A percentile compares a stretch with the other conserved stretches of the same genome.
Evolutionary conservation across 2,113 vertebrate species (phyloP).

Genomic region (Oriolus oriolus): DNA sequence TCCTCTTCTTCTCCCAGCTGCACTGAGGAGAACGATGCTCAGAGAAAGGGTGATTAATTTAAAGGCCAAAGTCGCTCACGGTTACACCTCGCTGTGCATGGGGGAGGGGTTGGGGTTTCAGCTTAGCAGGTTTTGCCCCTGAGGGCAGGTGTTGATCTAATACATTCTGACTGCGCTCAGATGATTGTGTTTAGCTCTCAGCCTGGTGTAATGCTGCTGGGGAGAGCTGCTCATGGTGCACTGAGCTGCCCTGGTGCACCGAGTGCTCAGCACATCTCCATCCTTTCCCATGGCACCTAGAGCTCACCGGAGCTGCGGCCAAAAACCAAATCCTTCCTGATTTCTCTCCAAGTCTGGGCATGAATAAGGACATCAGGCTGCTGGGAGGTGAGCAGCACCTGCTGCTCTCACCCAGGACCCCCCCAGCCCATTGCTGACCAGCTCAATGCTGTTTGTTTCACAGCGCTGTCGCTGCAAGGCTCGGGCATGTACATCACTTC

Average conservation of each 20-base stretch:
- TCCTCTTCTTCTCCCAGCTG: neutral
- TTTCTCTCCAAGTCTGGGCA: neutral
- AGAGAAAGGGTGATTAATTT: neutral
- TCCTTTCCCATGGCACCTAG: accelerated
- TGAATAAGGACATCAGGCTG: neutral
- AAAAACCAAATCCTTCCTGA: neutral
- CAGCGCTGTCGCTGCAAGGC: neutral
- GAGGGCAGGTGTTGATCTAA: neutral
- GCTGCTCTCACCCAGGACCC: neutral
- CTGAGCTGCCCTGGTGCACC: accelerated
- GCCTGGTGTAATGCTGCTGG: neutral
- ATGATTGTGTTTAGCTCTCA: neutral
- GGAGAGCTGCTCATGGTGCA: neutral
- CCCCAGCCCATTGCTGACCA: neutral
- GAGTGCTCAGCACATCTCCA: neutral
- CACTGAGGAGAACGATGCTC: neutral
- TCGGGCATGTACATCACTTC: neutral
- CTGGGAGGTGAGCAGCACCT: neutral
- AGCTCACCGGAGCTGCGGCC: neutral
- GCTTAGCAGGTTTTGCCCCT: neutral
- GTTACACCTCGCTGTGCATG: accelerated
- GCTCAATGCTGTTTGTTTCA: neutral
- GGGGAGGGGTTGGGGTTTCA: neutral
- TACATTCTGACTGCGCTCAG: neutral
- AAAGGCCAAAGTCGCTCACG: neutral